Percentiles rank a stretch among this genome's conserved stretches.
Conservation (phyloP, 2,113 vertebrate species). For the Deroptyus accipitrinus region DNA sequence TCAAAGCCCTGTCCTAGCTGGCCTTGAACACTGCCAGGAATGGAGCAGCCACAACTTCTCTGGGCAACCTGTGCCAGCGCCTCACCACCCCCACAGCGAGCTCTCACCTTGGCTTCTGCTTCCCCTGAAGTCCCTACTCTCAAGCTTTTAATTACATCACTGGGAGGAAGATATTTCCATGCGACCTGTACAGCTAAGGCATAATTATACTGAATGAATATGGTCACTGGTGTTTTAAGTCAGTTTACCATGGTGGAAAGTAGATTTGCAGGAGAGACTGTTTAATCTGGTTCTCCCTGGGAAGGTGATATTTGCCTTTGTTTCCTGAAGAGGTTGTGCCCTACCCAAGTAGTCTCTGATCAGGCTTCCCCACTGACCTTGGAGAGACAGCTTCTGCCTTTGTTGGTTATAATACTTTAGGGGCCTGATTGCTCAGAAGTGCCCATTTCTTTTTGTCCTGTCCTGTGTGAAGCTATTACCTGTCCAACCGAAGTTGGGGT, state of each 20-base stretch:
- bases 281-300: background rate
- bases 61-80: background rate
- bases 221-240: background rate
- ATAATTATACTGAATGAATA: background rate
- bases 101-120: background rate
- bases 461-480: background rate
- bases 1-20: background rate
- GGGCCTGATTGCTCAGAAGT: background rate
- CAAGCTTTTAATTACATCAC: background rate
- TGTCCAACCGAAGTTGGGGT: background rate
- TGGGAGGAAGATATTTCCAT: background rate
- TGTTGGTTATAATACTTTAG: background rate
- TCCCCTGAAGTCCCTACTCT: background rate
- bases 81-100: background rate
- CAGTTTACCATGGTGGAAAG: rapidly evolving
- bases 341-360: background rate
- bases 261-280: background rate
- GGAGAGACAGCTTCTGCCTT: background rate
- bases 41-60: background rate
- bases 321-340: background rate
- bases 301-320: background rate
- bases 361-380: background rate
- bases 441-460: background rate
- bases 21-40: background rate
- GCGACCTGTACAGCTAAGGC: background rate